Percentiles rank a stretch among this genome's conserved stretches.
These are phyloP conservation scores for Sarcophilus harrisii DNA, from an alignment of 2,797 vertebrate genomes.

Conservation along the genomic window DNA sequence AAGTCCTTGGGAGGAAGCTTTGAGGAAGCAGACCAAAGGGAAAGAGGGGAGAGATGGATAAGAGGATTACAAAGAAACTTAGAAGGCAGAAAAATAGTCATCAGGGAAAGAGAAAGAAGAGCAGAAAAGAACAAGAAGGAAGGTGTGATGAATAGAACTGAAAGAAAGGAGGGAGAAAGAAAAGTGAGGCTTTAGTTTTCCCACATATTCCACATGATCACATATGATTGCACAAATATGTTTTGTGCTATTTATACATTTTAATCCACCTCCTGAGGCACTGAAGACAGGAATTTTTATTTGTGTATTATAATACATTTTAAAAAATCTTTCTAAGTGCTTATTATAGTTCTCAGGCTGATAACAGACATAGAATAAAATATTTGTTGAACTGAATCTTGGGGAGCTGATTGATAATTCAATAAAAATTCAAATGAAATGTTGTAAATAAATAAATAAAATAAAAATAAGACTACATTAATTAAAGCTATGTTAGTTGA, in stretches of 20 bases:
- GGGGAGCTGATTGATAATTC: background rate
- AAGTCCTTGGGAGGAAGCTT: background rate
- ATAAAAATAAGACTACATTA: background rate
- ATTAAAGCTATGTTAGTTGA: background rate
- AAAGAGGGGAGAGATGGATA: background rate
- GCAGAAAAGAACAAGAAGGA: background rate
- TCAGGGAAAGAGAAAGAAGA: background rate
- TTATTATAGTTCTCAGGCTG: background rate
- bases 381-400: background rate
- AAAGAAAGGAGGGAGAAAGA: background rate
- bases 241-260: background rate
- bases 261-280: background rate
- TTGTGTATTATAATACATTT: background rate
- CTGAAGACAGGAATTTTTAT: background rate
- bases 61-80: background rate
- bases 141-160: background rate
- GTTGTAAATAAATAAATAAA: background rate
- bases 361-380: background rate
- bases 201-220: background rate
- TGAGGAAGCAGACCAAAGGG: background rate
- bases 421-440: background rate
- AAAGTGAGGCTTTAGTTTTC: background rate
- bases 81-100: background rate
- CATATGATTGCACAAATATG: background rate
- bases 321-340: background rate